Base-by-base conservation (phyloP, 2,888 invertebrate genomes). In the Trissoscelio sp. region DNA sequence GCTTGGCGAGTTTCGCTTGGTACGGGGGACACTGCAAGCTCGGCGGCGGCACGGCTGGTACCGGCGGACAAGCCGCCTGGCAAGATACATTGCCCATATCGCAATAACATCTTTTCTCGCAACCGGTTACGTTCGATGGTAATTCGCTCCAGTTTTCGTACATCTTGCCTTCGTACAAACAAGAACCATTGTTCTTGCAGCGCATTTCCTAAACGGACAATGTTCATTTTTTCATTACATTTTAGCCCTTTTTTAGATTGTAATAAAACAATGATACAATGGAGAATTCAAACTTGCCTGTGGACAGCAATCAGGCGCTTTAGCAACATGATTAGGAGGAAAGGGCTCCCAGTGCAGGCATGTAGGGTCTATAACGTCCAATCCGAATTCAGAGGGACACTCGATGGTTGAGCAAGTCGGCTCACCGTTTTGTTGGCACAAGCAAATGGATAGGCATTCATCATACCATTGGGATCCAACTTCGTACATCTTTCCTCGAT, bases 51-150 rank as follows among this genome's bases (percentile, higher is more conserved):
- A 95, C 86, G 0, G 95, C 94, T 0, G 96, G 92, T 0, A 97
- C 94, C 0, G 96, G 95, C 1, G 95, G 94, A 91, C 98, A 98
- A 11, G 95, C 94, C 37, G 95, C 95, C 83, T 96, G 95, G 87
- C 98, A 98, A 81, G 97, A 96, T 14, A 98, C 93, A 83, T 96
- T 96, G 12, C 97, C 97, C 91, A 95, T 95, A 90, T 97, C 96
- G 88, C 97, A 98, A 89, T 95, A 96, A 88, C 97, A 98, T 84
- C 95, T 94, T 85, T 96, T 94, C 82, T 97, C 96, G 88, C 97
- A 98, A 60, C 97, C 96, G 9, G 96, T 96, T 2, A 97, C 92
- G 66, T 95, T 94, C 6, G 94, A 92, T 0, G 97, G 97, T 51
- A 98, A 94, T 86, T 95, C 95, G 70, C 95, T 95, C 95, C 96